Evolutionary conservation across 2,888 invertebrate species (phyloP).

Genomic region (Eristalinus sepulchralis): DNA sequence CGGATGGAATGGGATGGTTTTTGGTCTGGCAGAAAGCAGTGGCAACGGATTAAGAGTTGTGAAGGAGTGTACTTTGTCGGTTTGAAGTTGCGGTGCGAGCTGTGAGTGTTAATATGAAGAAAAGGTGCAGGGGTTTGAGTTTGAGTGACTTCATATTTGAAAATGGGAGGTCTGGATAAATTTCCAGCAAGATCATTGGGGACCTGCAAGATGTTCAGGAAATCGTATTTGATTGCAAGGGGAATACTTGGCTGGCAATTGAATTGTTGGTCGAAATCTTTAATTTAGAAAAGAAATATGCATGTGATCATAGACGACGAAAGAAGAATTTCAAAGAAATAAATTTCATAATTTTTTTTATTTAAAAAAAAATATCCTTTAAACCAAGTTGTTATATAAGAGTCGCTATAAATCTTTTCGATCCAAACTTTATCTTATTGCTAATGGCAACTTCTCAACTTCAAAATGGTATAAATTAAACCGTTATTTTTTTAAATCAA

Average conservation of each 20-base stretch:
- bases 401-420: too few species aligned
- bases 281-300: too few species aligned
- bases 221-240: background rate
- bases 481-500: too few species aligned
- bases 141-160: background rate
- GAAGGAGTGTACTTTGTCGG: conserved; percentile 15
- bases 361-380: too few species aligned
- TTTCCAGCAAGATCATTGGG: background rate
- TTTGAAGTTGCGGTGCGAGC: conserved; percentile 30
- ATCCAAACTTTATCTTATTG: too few species aligned
- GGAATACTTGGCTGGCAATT: background rate
- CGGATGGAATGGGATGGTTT: background rate
- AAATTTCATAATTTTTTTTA: too few species aligned
- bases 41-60: conserved; percentile 16
- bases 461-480: too few species aligned
- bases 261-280: background rate
- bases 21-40: background rate
- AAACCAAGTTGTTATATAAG: too few species aligned
- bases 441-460: too few species aligned
- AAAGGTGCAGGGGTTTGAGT: background rate
- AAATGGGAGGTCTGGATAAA: background rate
- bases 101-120: conserved; percentile 15
- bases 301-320: too few species aligned
- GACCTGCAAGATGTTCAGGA: background rate
- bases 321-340: too few species aligned